Evolutionary conservation across 2,113 vertebrate species (phyloP), one percentile per base, ranked within the genome.

Genomic region (Geothlypis trichas): DNA sequence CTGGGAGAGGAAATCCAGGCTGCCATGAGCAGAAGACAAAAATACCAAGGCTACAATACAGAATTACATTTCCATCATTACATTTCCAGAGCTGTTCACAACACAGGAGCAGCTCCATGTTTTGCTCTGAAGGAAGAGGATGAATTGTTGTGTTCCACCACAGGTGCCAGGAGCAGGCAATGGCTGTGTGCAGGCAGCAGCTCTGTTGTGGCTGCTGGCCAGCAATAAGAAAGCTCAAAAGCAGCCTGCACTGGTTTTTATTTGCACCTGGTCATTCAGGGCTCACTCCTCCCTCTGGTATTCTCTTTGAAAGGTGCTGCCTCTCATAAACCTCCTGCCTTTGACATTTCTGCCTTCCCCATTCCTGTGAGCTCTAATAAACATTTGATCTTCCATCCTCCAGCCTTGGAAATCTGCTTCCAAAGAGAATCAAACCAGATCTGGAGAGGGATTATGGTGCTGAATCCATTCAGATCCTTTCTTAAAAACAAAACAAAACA

Each of bases 11-110:
- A 77, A 89, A 89, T 19, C 23, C 41, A 33, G 28, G 35, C 37
- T 92, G 47, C 26, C 7, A 13, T 0, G 16, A 3, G 23, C 42
- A 75, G 30, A 28, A 66, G 41, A 22, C 26, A 74, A 67, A 37
- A 74, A 11, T 1, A 71, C 7, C 42, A 21, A 7, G 23, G 46
- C 21, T 22, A 28, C 15, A 55, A 51, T 33, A 61, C 18, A 3
- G 5, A 20, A 13, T 5, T 1, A 3, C 3, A 0, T 41, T 63
- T 63, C 16, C 81, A 75, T 5, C 22, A 13, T 5, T 1, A 3
- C 2, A 0, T 41, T 63, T 63, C 17, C 77, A 75, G 74, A 62
- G 31, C 52, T 39, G 39, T 4, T 46, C 24, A 1, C 0, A 28
- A 18, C 11, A 57, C 21, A 46, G 28, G 8, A 76, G 46, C 28